These are phyloP conservation scores for Leucosticte australis DNA, from an alignment of 2,113 vertebrate species.

Conservation along the genomic window DNA sequence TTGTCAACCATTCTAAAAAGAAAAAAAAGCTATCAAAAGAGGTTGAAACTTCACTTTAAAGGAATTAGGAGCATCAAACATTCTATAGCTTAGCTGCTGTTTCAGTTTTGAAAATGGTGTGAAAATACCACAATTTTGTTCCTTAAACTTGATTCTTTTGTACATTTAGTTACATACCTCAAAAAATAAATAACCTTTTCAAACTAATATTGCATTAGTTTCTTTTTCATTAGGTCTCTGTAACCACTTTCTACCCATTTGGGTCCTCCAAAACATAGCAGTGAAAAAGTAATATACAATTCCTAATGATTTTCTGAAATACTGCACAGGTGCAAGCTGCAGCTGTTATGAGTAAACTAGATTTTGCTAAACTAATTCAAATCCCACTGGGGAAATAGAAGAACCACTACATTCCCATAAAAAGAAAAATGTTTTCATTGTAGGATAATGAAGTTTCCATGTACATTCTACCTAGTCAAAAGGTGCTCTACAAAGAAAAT, in stretches of 20 bases:
- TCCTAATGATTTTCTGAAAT: conserved; percentile 60
- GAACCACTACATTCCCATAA: conserved; percentile 52
- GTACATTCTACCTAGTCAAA: conserved; percentile 16
- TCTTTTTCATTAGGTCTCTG: conserved; percentile 35
- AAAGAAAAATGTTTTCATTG: conserved; percentile 61
- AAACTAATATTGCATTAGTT: conserved; percentile 44
- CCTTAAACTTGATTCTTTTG: conserved; percentile 23
- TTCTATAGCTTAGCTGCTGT: neutral
- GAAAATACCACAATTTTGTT: neutral
- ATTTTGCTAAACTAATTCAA: conserved; percentile 71
- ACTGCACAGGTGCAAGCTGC: conserved; percentile 74
- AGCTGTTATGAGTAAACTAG: conserved; percentile 74
- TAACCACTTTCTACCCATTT: conserved; percentile 48
- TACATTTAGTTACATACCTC: neutral
- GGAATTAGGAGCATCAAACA: neutral
- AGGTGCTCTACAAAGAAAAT: conserved; percentile 11
- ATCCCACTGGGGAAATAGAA: conserved; percentile 63
- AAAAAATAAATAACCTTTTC: conserved; percentile 30
- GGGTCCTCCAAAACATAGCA: conserved; percentile 27
- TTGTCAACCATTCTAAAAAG: neutral
- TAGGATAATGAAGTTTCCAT: conserved; percentile 41
- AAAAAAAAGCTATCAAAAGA: neutral
- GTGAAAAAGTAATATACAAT: conserved; percentile 63
- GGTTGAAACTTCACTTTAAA: neutral
- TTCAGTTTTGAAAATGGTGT: neutral